These are phyloP conservation scores for Podabrus alpinus DNA, from an alignment of 2,888 invertebrate genomes.

Conservation along the genomic window DNA sequence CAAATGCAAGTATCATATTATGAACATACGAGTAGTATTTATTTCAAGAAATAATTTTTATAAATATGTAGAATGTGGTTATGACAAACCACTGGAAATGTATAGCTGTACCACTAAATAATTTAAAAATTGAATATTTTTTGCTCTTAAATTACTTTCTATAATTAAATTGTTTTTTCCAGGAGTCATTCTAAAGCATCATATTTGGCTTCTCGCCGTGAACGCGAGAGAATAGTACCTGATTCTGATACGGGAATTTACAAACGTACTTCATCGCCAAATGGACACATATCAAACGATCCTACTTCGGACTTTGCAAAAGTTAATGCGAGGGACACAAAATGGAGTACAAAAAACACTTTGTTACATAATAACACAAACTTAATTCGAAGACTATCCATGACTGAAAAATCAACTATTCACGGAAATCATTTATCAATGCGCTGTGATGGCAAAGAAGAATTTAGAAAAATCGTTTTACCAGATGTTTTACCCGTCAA, in stretches of 20 bases:
- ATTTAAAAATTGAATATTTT: background rate
- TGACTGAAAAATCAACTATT: slow-evolving; percentile 48
- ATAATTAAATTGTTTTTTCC: slow-evolving; percentile 47
- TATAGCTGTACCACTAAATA: background rate
- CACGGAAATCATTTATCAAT: slow-evolving; percentile 34
- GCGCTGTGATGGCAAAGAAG: slow-evolving; percentile 46
- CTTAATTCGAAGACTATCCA: slow-evolving; percentile 48
- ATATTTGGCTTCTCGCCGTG: slow-evolving; percentile 72
- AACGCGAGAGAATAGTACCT: slow-evolving; percentile 67
- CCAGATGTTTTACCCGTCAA: slow-evolving; percentile 63
- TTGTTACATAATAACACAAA: slow-evolving; percentile 40
- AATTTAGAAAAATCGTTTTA: slow-evolving; percentile 52
- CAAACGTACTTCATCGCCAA: slow-evolving; percentile 74
- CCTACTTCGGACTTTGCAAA: slow-evolving; percentile 41
- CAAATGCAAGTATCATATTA: background rate
- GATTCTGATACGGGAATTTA: slow-evolving; percentile 77
- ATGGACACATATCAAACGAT: slow-evolving; percentile 52
- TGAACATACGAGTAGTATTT: background rate
- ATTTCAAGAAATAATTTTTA: background rate
- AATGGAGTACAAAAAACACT: slow-evolving; percentile 46
- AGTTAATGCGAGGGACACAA: slow-evolving; percentile 44
- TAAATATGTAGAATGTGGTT: background rate
- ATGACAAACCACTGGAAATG: background rate
- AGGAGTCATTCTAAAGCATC: slow-evolving; percentile 81
- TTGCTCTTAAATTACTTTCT: background rate